phyloP scores from a whole-genome alignment of 2,113 vertebrate species.

The Eretmochelys imbricata region DNA sequence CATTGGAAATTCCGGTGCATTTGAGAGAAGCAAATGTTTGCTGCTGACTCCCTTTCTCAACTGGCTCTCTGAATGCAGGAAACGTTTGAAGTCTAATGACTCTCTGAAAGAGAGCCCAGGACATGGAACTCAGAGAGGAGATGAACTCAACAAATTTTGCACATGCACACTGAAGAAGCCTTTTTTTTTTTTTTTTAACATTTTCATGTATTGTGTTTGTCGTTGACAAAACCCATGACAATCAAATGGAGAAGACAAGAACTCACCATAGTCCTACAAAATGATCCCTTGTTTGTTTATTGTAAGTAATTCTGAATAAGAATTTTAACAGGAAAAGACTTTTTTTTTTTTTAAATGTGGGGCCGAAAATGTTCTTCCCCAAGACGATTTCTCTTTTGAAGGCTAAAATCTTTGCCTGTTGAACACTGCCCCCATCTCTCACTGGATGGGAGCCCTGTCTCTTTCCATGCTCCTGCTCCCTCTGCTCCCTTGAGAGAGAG shows the following conservation, averaged over 20 bases:
- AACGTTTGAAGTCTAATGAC: background rate
- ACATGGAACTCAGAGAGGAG: background rate
- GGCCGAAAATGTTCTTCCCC: background rate
- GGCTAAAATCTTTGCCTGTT: background rate
- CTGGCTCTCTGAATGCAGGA: background rate
- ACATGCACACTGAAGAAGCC: rapidly evolving
- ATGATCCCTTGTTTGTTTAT: too few species aligned
- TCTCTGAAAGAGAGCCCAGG: background rate
- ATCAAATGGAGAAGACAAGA: background rate
- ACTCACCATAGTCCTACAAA: background rate
- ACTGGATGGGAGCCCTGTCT: too few species aligned
- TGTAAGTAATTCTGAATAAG: background rate
- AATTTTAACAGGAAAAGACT: rapidly evolving
- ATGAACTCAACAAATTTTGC: background rate
- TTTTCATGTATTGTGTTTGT: background rate
- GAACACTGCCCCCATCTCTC: background rate
- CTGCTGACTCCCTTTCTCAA: background rate
- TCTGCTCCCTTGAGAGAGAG: background rate
- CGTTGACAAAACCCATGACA: background rate
- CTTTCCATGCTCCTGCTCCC: background rate
- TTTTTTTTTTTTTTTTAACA: background rate
- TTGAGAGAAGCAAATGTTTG: background rate
- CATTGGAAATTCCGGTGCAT: background rate
- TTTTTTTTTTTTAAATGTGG: rapidly evolving
- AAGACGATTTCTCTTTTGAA: rapidly evolving